Evolutionary conservation across 2,797 vertebrate species (phyloP), one percentile per base, ranked within the genome.

Genomic region (Delichon dasypus): DNA sequence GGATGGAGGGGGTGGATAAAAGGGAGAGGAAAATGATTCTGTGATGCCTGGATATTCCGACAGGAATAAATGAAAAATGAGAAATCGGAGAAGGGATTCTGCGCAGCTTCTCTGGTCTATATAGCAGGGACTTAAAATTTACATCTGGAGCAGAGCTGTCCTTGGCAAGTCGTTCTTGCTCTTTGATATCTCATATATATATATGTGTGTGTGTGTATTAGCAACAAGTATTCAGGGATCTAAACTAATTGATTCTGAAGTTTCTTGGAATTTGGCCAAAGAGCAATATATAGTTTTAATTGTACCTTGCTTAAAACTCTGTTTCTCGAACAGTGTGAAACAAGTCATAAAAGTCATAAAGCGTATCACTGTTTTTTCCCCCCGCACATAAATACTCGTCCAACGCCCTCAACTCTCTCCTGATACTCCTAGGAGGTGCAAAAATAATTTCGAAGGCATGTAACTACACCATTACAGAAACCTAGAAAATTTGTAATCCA

Each of bases 221-320:
- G 95, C 94, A 97, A 97, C 97, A 97, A 97, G 93, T 97, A 97
- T 95, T 88, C 80, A 72, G 95, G 80, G 82, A 92, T 83, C 75
- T 94, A 75, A 95, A 96, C 76, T 94, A 96, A 97, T 94, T 96
- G 96, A 97, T 97, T 95, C 93, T 66, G 38, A 60, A 95, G 87
- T 96, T 96, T 79, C 94, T 95, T 96, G 96, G 97, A 97, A 85
- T 87, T 95, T 92, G 55, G 96, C 97, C 96, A 96, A 94, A 95
- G 61, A 95, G 89, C 74, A 92, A 95, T 97, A 93, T 87, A 96
- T 87, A 96, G 70, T 94, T 97, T 95, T 95, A 96, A 97, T 94
- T 95, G 94, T 96, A 96, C 75, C 93, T 97, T 97, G 96, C 95
- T 97, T 96, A 95, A 97, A 97, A 97, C 93, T 95, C 92, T 92